A percentile compares a stretch with the other conserved stretches of the same genome.
Conservation (phyloP, 2,113 vertebrate genomes). For the Semicossyphus pulcher region DNA sequence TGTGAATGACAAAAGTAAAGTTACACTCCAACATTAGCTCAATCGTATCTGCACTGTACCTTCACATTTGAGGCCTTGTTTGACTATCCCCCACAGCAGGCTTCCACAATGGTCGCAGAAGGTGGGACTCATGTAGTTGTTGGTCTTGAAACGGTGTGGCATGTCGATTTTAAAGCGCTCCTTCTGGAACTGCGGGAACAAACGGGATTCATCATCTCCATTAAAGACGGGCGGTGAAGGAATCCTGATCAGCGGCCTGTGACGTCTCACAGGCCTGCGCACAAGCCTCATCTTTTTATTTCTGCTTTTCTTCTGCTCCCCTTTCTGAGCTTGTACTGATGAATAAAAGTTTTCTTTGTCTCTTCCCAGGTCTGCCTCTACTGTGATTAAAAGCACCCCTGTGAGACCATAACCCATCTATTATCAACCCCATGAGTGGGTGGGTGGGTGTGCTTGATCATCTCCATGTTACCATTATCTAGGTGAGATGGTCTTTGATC, state of each 20-base stretch:
- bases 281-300: conserved; percentile 43
- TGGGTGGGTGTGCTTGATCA: conserved; percentile 16
- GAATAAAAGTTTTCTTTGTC: conserved; percentile 9
- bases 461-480: conserved; percentile 26
- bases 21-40: not conserved
- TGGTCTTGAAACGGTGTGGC: conserved; percentile 94
- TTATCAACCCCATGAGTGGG: not conserved
- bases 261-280: conserved; percentile 9
- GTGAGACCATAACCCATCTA: conserved; percentile 24
- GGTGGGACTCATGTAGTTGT: conserved; percentile 99
- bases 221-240: not conserved
- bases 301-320: not conserved
- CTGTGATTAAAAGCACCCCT: conserved; percentile 7
- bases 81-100: conserved; percentile 97
- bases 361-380: not conserved
- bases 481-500: conserved; percentile 35
- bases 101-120: conserved; percentile 99
- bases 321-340: conserved; percentile 11
- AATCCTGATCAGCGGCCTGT: not conserved
- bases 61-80: conserved; percentile 98
- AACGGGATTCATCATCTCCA: conserved; percentile 30
- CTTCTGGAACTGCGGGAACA: conserved; percentile 92
- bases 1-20: not conserved
- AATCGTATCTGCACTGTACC: conserved; percentile 81
- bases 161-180: conserved; percentile 99